Percentiles rank a stretch among this genome's conserved stretches.
Conservation (phyloP, 2,113 vertebrate genomes). For the Phyllostomus hastatus region DNA sequence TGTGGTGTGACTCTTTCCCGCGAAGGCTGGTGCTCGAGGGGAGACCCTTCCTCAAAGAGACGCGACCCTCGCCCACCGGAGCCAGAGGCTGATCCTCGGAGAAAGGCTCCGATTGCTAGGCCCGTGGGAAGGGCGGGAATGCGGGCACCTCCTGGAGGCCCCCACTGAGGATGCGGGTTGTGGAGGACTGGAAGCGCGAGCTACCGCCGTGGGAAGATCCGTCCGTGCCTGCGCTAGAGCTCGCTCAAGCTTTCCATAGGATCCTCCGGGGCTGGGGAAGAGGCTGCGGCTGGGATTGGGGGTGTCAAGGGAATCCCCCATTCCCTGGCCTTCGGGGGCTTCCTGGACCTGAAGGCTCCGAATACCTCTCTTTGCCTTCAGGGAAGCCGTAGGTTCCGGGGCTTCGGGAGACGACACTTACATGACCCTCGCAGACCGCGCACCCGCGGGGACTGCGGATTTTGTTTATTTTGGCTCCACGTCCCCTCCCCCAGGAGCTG, state of each 20-base stretch:
- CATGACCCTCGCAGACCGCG: background rate
- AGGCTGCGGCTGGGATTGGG: background rate
- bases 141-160: background rate
- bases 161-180: background rate
- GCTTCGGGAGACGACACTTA: conserved; percentile 1
- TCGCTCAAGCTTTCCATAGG: conserved; percentile 24
- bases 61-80: background rate
- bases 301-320: conserved; percentile 47
- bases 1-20: background rate
- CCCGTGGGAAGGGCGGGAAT: background rate
- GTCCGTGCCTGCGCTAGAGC: background rate
- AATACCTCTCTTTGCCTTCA: background rate
- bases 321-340: conserved; percentile 27
- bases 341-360: background rate
- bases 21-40: background rate
- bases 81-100: background rate
- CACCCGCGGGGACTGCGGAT: background rate
- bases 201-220: conserved; percentile 8
- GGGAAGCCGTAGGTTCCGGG: background rate
- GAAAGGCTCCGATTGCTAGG: background rate
- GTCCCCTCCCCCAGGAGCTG: background rate
- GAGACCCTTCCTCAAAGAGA: background rate
- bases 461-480: background rate
- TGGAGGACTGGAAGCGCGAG: background rate
- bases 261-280: background rate